phyloP scores from a whole-genome alignment of 2,113 vertebrate species.

The Pholis gunnellus region DNA sequence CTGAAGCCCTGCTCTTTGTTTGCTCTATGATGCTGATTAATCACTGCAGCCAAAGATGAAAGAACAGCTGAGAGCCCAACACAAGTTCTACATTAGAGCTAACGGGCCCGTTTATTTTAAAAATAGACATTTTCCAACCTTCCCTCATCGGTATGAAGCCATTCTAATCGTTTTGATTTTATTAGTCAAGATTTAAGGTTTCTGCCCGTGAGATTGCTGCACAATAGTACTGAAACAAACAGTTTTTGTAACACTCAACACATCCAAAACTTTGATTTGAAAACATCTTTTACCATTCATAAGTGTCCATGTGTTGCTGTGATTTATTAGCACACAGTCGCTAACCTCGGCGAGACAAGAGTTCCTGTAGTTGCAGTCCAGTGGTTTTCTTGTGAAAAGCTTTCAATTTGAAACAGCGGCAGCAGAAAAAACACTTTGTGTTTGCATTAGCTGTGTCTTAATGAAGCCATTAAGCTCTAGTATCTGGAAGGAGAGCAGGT shows the following conservation, averaged over 20 bases:
- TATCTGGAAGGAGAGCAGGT: not conserved
- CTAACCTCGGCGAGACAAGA: not conserved
- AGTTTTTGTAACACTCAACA: not conserved
- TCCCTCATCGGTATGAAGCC: not conserved
- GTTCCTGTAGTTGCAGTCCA: not conserved
- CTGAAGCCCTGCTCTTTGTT: not conserved
- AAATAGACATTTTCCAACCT: not conserved
- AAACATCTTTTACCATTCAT: not conserved
- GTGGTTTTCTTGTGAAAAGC: constrained; percentile 4
- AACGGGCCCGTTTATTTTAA: not conserved
- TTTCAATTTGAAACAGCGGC: not conserved
- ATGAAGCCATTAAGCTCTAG: not conserved
- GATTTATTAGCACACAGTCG: not conserved
- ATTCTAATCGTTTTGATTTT: not conserved
- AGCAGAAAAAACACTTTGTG: not conserved
- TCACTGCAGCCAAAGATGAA: not conserved
- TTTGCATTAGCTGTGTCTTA: not conserved
- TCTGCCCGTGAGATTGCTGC: not conserved
- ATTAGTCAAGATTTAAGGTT: not conserved
- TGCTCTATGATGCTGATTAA: not conserved
- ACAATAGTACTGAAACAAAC: not conserved
- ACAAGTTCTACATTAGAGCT: not conserved
- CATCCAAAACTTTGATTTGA: not conserved
- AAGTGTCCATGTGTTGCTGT: not conserved
- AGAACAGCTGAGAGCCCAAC: not conserved